Conservation (phyloP, 2,888 invertebrate species). For the Callyntrura sp. region DNA sequence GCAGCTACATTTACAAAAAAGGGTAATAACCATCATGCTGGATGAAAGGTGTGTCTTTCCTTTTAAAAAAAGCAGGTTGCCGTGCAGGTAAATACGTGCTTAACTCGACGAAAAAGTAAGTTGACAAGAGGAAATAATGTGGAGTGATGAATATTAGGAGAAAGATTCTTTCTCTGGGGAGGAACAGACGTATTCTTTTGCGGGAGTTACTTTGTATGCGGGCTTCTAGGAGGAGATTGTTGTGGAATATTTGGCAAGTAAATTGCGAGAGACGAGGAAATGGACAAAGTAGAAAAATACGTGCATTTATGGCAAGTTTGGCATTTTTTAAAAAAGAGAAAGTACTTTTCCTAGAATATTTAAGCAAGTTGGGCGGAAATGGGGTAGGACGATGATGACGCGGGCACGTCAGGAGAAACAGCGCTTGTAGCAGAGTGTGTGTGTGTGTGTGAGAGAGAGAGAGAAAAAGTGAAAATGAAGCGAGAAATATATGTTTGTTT, state of each 20-base stretch:
- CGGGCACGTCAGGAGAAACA: too few relatives aligned
- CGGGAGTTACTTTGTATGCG: not conserved
- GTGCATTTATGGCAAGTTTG: not conserved
- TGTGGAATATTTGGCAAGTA: not conserved
- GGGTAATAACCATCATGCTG: not conserved
- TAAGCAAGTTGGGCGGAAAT: not conserved
- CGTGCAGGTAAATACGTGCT: slow-evolving; percentile 7
- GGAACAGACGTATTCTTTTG: not conserved
- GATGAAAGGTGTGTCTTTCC: not conserved
- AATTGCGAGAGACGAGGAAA: not conserved
- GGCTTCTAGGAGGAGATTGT: not conserved
- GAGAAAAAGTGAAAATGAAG: too few relatives aligned
- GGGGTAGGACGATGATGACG: too few relatives aligned
- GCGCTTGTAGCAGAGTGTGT: too few relatives aligned
- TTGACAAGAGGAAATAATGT: slow-evolving; percentile 74
- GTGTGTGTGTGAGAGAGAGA: too few relatives aligned
- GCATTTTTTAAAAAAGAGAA: not conserved
- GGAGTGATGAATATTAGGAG: slow-evolving; percentile 72
- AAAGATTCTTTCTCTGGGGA: too few relatives aligned
- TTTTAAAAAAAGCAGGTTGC: not conserved
- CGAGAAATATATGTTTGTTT: too few relatives aligned
- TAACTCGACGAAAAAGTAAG: slow-evolving; percentile 63
- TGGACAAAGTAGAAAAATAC: not conserved
- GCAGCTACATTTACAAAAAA: not conserved
- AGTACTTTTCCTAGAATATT: not conserved